Conservation (phyloP, 2,113 vertebrate genomes). For the Cepphus grylle region DNA sequence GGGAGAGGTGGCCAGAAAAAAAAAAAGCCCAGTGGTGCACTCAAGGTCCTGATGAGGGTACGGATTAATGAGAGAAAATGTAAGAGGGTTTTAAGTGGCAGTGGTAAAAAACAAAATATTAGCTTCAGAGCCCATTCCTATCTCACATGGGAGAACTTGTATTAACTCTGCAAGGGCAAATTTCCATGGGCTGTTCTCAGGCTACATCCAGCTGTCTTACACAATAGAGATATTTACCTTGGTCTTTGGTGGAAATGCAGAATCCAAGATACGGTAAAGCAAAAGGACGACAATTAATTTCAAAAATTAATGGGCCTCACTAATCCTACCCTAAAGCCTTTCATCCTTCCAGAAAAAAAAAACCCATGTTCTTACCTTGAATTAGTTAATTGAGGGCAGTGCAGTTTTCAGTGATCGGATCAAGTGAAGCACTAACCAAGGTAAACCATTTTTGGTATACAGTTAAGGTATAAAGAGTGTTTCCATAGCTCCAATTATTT, state of each 20-base stretch:
- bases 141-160: not conserved
- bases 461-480: not conserved
- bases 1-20: not conserved
- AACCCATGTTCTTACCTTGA: not conserved
- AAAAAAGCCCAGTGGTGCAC: accelerated
- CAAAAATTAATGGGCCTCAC: not conserved
- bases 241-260: not conserved
- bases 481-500: not conserved
- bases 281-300: not conserved
- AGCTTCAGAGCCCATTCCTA: not conserved
- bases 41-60: not conserved
- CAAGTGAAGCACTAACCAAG: not conserved
- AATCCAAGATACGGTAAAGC: not conserved
- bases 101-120: not conserved
- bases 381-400: conserved; percentile 18
- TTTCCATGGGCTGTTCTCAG: not conserved
- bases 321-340: conserved; percentile 20
- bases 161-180: not conserved
- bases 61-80: not conserved
- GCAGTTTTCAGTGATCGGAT: not conserved
- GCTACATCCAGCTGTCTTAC: not conserved
- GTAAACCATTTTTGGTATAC: not conserved
- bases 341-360: not conserved
- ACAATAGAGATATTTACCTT: not conserved
- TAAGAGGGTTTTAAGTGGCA: not conserved